These are phyloP conservation scores for Lasioglossum zephyrum DNA, from an alignment of 2,888 invertebrate species.

Conservation along the genomic window DNA sequence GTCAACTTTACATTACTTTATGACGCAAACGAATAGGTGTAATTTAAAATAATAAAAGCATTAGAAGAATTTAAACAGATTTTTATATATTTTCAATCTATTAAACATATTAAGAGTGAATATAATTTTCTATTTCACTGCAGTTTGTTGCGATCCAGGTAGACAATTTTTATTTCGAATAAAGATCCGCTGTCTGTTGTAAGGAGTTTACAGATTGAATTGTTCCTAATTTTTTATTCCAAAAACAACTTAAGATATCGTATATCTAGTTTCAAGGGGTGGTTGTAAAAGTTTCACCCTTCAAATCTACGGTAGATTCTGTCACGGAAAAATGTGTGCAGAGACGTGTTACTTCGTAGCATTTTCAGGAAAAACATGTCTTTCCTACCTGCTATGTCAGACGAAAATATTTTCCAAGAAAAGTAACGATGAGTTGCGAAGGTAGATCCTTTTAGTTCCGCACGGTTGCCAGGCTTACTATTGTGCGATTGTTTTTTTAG, in stretches of 20 bases:
- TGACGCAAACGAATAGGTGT: too few species aligned
- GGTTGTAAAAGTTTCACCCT: background rate
- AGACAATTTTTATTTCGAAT: too few species aligned
- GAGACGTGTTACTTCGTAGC: background rate
- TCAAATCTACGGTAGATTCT: background rate
- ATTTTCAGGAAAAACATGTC: background rate
- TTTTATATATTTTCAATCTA: too few species aligned
- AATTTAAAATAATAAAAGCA: too few species aligned
- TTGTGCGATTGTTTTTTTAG: background rate
- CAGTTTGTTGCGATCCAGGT: too few species aligned
- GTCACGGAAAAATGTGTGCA: background rate
- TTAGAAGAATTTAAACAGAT: too few species aligned
- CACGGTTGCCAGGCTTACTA: background rate
- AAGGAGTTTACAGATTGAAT: too few species aligned
- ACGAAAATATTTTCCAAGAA: background rate
- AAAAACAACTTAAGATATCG: background rate
- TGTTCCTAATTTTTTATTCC: background rate
- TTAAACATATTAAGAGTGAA: too few species aligned
- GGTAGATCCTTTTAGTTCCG: background rate
- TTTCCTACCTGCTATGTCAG: background rate
- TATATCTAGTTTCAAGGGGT: background rate
- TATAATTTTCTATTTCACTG: too few species aligned
- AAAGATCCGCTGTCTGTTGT: too few species aligned
- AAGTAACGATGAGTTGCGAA: background rate
- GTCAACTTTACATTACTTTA: too few species aligned